Evolutionary conservation across 2,888 invertebrate species (phyloP).

Genomic region (Lithophane semibrunnea): DNA sequence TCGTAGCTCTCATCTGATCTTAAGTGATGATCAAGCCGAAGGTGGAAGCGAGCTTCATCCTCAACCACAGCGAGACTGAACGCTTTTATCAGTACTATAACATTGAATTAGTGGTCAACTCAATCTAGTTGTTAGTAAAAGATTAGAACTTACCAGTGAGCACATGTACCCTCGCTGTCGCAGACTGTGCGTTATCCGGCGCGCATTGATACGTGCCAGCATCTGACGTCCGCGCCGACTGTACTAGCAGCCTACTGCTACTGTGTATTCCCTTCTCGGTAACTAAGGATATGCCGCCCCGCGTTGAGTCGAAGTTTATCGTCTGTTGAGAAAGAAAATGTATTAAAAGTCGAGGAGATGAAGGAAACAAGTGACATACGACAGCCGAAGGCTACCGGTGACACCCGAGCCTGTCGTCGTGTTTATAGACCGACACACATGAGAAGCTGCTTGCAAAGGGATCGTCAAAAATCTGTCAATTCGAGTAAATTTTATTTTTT

Average conservation of each 20-base stretch:
- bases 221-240: slow-evolving; percentile 94
- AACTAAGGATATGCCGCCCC: slow-evolving; percentile 96
- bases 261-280: slow-evolving; percentile 96
- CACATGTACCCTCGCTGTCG: slow-evolving; percentile 95
- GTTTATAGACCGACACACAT: neutral
- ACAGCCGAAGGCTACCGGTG: neutral
- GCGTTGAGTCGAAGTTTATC: slow-evolving; percentile 97
- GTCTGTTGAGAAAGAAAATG: slow-evolving; percentile 87
- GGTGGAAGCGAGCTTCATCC: too few species aligned
- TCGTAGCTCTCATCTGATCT: too few species aligned
- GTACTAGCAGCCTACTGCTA: slow-evolving; percentile 95
- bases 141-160: slow-evolving; percentile 94
- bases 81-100: too few species aligned
- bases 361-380: slow-evolving; percentile 23
- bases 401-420: neutral
- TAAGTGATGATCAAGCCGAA: too few species aligned
- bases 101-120: too few species aligned
- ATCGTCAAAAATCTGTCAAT: neutral
- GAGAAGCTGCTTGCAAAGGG: neutral
- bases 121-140: too few species aligned
- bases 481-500: neutral
- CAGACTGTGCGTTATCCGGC: slow-evolving; percentile 95
- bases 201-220: slow-evolving; percentile 96
- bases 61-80: too few species aligned
- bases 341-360: slow-evolving; percentile 2